Conservation (phyloP, 2,797 vertebrate genomes). For the Hirundo rustica region DNA sequence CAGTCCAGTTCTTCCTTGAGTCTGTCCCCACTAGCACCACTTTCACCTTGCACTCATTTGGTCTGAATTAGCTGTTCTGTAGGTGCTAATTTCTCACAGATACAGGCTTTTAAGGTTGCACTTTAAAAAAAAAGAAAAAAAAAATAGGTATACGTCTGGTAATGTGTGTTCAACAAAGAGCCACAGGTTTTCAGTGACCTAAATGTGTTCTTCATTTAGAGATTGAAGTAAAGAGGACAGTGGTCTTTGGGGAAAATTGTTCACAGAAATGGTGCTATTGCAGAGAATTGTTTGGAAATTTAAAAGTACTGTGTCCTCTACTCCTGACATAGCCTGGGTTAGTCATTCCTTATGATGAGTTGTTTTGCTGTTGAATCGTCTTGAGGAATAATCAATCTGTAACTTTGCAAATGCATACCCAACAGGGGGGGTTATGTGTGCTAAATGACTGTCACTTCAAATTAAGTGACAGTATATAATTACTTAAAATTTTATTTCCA, state of each 20-base stretch:
- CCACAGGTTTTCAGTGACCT: background rate
- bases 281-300: background rate
- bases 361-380: background rate
- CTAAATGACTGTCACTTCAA: background rate
- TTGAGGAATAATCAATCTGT: background rate
- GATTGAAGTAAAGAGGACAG: background rate
- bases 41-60: background rate
- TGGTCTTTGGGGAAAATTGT: background rate
- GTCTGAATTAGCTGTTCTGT: background rate
- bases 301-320: background rate
- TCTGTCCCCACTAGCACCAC: background rate
- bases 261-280: background rate
- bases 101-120: background rate
- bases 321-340: background rate
- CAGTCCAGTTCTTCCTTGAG: background rate
- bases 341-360: background rate
- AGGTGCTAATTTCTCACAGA: conserved; percentile 4
- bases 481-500: background rate
- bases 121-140: background rate
- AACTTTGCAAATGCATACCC: background rate
- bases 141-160: background rate
- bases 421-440: background rate
- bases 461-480: background rate
- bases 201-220: background rate
- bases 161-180: background rate